Evolutionary conservation across 2,113 vertebrate species (phyloP).

Genomic region (Onychostruthus taczanowskii): DNA sequence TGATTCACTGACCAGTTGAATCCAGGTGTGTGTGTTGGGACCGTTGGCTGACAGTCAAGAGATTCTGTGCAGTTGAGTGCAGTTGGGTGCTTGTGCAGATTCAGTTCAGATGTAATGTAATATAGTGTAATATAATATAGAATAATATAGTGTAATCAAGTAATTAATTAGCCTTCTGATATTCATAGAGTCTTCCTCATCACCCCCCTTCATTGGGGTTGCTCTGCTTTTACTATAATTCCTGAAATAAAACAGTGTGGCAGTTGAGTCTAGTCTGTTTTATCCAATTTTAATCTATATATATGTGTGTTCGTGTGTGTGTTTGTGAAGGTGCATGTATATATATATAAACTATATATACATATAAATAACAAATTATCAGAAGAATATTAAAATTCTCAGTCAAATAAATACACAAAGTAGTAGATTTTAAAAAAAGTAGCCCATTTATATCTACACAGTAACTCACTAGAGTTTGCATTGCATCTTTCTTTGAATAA

Average conservation of each 20-base stretch:
- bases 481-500: background rate
- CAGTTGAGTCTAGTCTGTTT: background rate
- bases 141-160: too few species aligned
- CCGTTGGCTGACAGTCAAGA: too few species aligned
- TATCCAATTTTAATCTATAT: background rate
- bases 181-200: too few species aligned
- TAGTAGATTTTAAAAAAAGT: background rate
- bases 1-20: too few species aligned
- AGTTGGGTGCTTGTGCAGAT: too few species aligned
- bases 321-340: background rate
- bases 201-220: too few species aligned
- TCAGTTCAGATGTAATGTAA: too few species aligned
- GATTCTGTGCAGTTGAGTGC: too few species aligned
- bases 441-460: background rate
- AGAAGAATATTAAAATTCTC: background rate
- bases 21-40: too few species aligned
- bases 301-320: too few species aligned
- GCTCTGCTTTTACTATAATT: background rate
- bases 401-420: background rate
- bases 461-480: accelerated
- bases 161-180: too few species aligned
- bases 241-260: background rate
- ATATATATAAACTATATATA: background rate
- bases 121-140: too few species aligned
- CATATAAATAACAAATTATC: background rate